Evolutionary conservation across 2,797 vertebrate species (phyloP), one percentile per base, ranked within the genome.

Genomic region (Limnodromus scolopaceus): DNA sequence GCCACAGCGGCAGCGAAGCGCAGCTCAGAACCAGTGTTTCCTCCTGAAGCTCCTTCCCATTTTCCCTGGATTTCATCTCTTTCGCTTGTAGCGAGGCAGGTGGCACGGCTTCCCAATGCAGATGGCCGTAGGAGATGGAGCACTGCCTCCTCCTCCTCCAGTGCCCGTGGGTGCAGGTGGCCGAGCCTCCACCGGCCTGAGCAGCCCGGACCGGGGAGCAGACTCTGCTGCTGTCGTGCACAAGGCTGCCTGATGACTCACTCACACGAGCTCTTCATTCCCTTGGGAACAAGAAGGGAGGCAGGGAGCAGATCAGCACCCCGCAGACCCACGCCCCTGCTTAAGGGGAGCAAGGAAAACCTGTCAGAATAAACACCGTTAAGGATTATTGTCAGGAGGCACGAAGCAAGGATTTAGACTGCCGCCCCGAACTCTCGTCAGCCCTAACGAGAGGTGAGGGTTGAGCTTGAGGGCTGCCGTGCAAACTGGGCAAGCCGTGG

Each of bases 1-100:
- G 14, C 55, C 32, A 13, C 58, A 72, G 34, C 3, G 1, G 39
- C 6, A 43, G 63, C 0, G 0, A 68, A 65, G 53, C 1, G 5
- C 58, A 0, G 1, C 8, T 84, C 34, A 79, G 69, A 84, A 78
- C 17, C 48, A 15, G 74, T 1, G 0, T 71, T 72, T 63, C 18
- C 19, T 90, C 89, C 34, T 54, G 81, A 86, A 81, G 82, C 77
- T 86, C 61, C 61, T 75, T 92, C 89, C 84, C 55, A 5, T 38
- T 96, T 75, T 8, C 51, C 69, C 79, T 63, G 4, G 23, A 23
- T 72, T 88, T 78, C 72, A 46, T 57, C 8, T 6, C 2, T 13
- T 66, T 76, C 75, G 70, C 66, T 55, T 51, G 71, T 7, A 16
- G 63, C 4, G 0, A 70, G 70, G 81, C 61, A 15, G 82, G 68